Base-by-base conservation (phyloP, 2,888 invertebrate species). In the Ecliptopera silaceata region DNA sequence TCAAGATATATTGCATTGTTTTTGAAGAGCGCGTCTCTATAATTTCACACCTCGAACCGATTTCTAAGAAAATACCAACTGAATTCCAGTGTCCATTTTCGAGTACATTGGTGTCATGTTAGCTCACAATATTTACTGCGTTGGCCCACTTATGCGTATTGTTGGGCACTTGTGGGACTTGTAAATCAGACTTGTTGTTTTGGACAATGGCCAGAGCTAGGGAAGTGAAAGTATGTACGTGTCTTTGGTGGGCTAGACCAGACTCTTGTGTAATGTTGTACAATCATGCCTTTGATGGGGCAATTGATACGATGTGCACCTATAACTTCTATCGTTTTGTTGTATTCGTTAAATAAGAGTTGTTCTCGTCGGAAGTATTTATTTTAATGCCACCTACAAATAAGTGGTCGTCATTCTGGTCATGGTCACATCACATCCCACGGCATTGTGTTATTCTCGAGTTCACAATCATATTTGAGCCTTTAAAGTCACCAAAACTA, bases 141-240 rank as follows among this genome's bases (percentile, higher is more conserved):
- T 4, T 12, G 39, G 42, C 31, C 49, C 6, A 55, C 38, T 48
- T 55, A 15, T 44, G 26, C 34, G 38, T 18, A 31, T 31, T 29
- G 48, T 42, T 48, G 48, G 20, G 13, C 34, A 36, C 18, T 46
- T 49, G 52, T 20, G 17, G 18, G 39, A 41, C 31, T 11, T 46
- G 44, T 45, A 52, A 46, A 46, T 50, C 42, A 29, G 26, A 42
- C 22, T 53, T 39, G 50, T 52, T 48, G 53, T 41, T 42, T 59
- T 63, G 63, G 61, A 46, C 41, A 42, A 38, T 2, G 8, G 56
- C 63, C 61, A 64, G 44, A 48, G 44, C 47, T 42, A 52, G 36
- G 48, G 56, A 59, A 63, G 64, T 59, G 59, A 64, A 61, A 63
- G 63, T 36, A 13, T 22, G 36, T 44, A 36, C 49, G 50, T 48